These are phyloP conservation scores for Sphaeramia orbicularis DNA, from an alignment of 2,797 vertebrate genomes.

Conservation along the genomic window DNA sequence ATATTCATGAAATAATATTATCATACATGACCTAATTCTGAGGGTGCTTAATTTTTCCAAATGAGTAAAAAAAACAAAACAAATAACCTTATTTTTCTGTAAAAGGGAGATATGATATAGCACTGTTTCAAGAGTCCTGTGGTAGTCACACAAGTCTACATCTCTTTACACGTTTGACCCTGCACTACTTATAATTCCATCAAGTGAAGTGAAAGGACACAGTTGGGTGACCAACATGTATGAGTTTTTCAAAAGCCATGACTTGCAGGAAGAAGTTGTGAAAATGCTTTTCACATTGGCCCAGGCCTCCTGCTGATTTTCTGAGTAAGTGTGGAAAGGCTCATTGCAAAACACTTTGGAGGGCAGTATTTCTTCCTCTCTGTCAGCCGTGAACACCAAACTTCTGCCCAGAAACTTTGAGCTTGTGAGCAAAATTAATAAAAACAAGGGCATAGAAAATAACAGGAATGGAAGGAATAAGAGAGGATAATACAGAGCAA, in stretches of 20 bases:
- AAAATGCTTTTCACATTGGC: constrained; percentile 59
- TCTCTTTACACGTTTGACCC: constrained; percentile 26
- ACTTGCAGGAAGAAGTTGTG: constrained; percentile 46
- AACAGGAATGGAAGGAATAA: constrained; percentile 2
- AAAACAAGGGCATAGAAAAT: constrained; percentile 3
- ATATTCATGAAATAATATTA: not conserved
- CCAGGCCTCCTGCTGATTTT: constrained; percentile 54
- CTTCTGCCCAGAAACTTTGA: constrained; percentile 44
- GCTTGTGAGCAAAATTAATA: constrained; percentile 26
- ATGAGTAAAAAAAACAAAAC: constrained; percentile 5
- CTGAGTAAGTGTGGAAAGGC: constrained; percentile 71
- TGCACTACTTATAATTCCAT: constrained; percentile 25
- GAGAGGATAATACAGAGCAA: constrained; percentile 18
- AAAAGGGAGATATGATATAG: not conserved
- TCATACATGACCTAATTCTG: constrained; percentile 10
- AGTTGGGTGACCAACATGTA: constrained; percentile 40
- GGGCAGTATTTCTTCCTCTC: constrained; percentile 58
- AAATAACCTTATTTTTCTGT: not conserved
- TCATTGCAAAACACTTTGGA: constrained; percentile 67
- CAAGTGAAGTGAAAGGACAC: constrained; percentile 42
- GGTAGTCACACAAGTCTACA: not conserved
- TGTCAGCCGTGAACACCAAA: constrained; percentile 23
- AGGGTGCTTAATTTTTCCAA: not conserved
- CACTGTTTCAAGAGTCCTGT: not conserved
- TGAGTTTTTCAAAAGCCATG: constrained; percentile 43